These are phyloP conservation scores for Drosophila anomelani DNA, from an alignment of 2,888 invertebrate species.

Conservation along the genomic window DNA sequence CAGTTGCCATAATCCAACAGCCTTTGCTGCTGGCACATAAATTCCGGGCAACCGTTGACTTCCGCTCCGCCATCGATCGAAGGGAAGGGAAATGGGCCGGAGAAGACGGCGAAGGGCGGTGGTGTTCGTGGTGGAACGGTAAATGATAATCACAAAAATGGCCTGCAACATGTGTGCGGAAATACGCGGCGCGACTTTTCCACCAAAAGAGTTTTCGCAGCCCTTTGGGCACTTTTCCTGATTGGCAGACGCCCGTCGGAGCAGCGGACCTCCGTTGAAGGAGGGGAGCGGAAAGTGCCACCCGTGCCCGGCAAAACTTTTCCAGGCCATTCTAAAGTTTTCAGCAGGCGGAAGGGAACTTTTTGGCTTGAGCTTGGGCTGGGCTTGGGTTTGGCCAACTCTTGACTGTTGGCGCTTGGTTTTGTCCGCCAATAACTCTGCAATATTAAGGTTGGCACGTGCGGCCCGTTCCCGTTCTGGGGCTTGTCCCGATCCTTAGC, in stretches of 20 bases:
- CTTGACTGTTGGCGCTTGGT: constrained; percentile 77
- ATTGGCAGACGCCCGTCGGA: constrained; percentile 57
- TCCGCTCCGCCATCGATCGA: constrained; percentile 53
- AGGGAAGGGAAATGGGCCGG: constrained; percentile 18
- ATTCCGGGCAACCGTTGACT: constrained; percentile 38
- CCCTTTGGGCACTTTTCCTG: constrained; percentile 70
- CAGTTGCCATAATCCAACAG: constrained; percentile 49
- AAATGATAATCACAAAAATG: constrained; percentile 79
- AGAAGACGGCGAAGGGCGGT: neutral
- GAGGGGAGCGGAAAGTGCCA: constrained; percentile 52
- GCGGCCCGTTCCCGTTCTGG: constrained; percentile 43
- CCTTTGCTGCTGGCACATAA: constrained; percentile 62
- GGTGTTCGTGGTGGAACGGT: constrained; percentile 46
- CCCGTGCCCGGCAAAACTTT: constrained; percentile 60
- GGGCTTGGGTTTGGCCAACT: constrained; percentile 60
- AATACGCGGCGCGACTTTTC: constrained; percentile 76
- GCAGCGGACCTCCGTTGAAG: constrained; percentile 4
- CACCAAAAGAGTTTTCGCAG: constrained; percentile 68
- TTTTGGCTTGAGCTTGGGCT: constrained; percentile 65
- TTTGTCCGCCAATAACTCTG: constrained; percentile 79
- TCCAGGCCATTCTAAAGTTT: constrained; percentile 31
- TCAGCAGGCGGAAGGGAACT: constrained; percentile 55
- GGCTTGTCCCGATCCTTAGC: constrained; percentile 27
- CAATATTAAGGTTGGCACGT: constrained; percentile 80
- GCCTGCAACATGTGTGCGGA: constrained; percentile 79